A percentile compares a stretch with the other conserved stretches of the same genome.
phyloP scores from a whole-genome alignment of 2,797 vertebrate species.

The Iguana delicatissima region DNA sequence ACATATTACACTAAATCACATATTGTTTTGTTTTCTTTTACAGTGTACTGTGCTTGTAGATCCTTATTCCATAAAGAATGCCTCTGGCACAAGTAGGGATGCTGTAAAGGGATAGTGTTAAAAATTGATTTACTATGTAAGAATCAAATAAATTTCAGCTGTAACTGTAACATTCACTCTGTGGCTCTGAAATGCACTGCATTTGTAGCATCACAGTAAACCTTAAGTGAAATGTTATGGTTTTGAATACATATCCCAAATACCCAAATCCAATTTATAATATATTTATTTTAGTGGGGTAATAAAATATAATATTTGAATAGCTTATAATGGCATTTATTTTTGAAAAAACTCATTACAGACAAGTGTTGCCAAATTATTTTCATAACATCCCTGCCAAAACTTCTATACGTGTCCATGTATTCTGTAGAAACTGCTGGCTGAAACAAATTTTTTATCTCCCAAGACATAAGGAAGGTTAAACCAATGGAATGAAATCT shows the following conservation, averaged over 20 bases:
- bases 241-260: neutral
- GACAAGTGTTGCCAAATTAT: neutral
- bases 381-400: too few species aligned
- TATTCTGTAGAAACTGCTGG: too few species aligned
- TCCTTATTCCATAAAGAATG: slow-evolving; percentile 15
- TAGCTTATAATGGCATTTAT: neutral
- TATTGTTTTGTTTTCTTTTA: neutral
- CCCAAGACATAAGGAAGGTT: too few species aligned
- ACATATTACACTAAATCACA: neutral
- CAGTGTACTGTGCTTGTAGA: neutral
- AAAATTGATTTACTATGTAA: neutral
- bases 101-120: neutral
- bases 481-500: too few species aligned
- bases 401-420: too few species aligned
- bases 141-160: slow-evolving; percentile 29
- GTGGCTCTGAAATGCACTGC: neutral
- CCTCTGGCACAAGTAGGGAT: neutral
- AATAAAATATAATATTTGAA: neutral
- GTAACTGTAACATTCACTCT: neutral
- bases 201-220: neutral
- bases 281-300: neutral
- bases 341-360: neutral
- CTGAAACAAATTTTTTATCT: too few species aligned
- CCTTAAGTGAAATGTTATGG: neutral
- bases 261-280: neutral